A percentile compares a stretch with the other conserved stretches of the same genome.
Conservation (phyloP, 2,797 vertebrate species). For the Myiothlypis coronata region DNA sequence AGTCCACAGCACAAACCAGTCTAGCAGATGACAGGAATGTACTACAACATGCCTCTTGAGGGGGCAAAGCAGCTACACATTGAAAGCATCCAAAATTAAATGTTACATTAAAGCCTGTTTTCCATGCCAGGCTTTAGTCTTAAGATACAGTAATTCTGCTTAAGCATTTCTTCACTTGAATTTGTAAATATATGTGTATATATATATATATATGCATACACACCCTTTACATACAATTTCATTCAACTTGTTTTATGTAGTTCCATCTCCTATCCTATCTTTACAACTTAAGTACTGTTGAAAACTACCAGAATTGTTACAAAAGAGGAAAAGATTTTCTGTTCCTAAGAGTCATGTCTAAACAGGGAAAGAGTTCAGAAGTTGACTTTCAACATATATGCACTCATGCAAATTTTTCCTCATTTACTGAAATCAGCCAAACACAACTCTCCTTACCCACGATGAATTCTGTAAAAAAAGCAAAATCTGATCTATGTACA, state of each 20-base stretch:
- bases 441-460: neutral
- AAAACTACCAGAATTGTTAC: neutral
- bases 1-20: neutral
- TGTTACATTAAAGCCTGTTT: neutral
- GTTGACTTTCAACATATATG: neutral
- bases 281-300: neutral
- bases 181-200: neutral
- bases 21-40: neutral
- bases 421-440: neutral
- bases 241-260: neutral
- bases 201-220: too few species aligned
- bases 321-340: neutral
- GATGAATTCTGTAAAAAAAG: neutral
- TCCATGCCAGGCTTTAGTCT: neutral
- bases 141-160: neutral
- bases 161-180: neutral
- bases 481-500: neutral
- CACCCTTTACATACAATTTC: neutral
- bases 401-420: neutral
- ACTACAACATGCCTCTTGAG: neutral
- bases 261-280: neutral
- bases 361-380: neutral
- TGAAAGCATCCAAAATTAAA: neutral
- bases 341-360: neutral
- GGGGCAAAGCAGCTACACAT: neutral